Base-by-base conservation (phyloP, 2,797 vertebrate species). In the Atherinosoma microstoma region DNA sequence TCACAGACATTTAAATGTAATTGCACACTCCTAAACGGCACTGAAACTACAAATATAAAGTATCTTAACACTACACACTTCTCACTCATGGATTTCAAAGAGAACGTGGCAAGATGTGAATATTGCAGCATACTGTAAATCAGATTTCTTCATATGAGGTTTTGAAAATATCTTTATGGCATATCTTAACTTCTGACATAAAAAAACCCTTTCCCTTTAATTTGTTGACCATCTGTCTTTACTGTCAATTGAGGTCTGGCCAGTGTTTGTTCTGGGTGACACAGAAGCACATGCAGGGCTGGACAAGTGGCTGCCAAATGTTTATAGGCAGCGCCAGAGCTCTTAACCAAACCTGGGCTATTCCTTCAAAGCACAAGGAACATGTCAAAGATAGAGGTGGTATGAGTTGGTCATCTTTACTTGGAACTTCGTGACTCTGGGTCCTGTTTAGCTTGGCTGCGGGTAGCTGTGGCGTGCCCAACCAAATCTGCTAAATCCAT, bases 361-460 rank as follows among this genome's bases (percentile, higher is more conserved):
- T 84, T 88, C 82, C 82, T 87, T 88, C 88, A 85, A 87, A 87
- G 84, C 78, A 83, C 51, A 65, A 85, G 66, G 66, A 87, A 75
- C 80, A 75, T 61, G 75, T 77, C 67, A 70, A 66, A 75, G 80
- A 80, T 78, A 70, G 70, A 71, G 54, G 51, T 68, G 18, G 66
- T 58, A 76, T 42, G 54, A 82, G 78, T 71, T 71, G 80, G 81
- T 73, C 70, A 24, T 54, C 85, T 84, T 85, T 76, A 72, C 58
- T 66, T 72, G 61, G 79, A 84, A 79, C 80, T 91, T 68, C 8
- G 65, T 84, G 89, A 91, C 86, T 92, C 76, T 89, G 72, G 81
- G 89, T 87, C 80, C 76, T 93, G 87, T 94, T 95, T 94, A 82
- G 85, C 83, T 94, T 94, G 93, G 92, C 91, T 82, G 58, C 5